Conservation (phyloP, 2,888 invertebrate species). For the Heteropelma amictum region DNA sequence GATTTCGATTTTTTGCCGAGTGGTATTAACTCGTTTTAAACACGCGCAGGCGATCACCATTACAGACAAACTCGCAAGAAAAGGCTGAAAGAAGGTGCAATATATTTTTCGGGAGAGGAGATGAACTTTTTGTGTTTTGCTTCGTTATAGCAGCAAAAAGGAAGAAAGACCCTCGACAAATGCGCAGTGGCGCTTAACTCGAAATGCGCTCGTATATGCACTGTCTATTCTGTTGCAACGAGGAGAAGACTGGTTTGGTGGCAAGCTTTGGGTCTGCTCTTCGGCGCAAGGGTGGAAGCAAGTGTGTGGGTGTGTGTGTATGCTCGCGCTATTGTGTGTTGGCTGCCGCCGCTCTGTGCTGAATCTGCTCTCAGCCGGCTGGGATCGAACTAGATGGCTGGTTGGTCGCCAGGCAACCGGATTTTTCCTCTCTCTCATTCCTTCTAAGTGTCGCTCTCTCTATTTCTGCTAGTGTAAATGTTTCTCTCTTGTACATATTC, state of each 20-base stretch:
- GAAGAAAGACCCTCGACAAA: not conserved
- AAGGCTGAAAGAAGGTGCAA: too few relatives aligned
- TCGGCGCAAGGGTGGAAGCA: constrained; percentile 57
- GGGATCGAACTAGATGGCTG: constrained; percentile 78
- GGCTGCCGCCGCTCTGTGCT: constrained; percentile 58
- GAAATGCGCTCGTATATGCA: constrained; percentile 33
- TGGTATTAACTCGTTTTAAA: too few relatives aligned
- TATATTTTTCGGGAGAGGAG: too few relatives aligned
- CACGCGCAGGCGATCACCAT: too few relatives aligned
- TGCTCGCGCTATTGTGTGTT: constrained; percentile 38
- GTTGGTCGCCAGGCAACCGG: constrained; percentile 76
- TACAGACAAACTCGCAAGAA: too few relatives aligned
- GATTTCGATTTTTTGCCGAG: too few relatives aligned
- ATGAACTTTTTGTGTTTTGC: not conserved
- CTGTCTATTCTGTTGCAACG: constrained; percentile 36
- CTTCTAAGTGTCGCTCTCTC: constrained; percentile 28
- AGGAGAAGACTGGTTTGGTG: constrained; percentile 23
- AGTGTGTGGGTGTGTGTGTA: constrained; percentile 55
- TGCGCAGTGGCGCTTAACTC: not conserved
- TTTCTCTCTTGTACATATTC: not conserved
- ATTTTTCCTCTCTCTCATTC: constrained; percentile 63
- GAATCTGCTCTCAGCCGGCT: constrained; percentile 70
- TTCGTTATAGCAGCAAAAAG: not conserved
- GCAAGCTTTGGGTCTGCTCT: constrained; percentile 35
- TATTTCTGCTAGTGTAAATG: not conserved